Evolutionary conservation across 2,888 invertebrate genomes (phyloP).

Genomic region (Augiades crinisus): DNA sequence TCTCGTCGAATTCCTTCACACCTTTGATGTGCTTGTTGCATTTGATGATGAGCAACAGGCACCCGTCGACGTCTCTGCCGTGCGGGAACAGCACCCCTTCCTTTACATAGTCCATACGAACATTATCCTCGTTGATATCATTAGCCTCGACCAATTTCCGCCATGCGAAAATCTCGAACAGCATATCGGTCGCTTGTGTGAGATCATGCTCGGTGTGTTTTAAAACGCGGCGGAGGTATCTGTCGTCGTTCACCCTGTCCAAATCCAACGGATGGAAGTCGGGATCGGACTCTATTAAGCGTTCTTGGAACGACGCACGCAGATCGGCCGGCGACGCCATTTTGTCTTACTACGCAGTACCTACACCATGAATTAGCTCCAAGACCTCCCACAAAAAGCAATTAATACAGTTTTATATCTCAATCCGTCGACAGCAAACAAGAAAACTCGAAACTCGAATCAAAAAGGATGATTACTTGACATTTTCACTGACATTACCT

Average conservation of each 20-base stretch:
- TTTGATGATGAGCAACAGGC: constrained; percentile 88
- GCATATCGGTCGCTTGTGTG: constrained; percentile 83
- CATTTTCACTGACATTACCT: background rate
- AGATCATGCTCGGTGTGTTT: constrained; percentile 85
- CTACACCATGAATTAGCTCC: background rate
- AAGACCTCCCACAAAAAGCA: background rate
- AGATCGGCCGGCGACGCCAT: constrained; percentile 33
- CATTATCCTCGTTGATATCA: constrained; percentile 84
- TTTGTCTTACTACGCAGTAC: background rate
- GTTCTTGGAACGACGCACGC: constrained; percentile 39
- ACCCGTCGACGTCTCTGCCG: constrained; percentile 91
- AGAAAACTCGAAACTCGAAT: background rate
- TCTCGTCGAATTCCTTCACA: constrained; percentile 85
- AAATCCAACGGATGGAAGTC: constrained; percentile 84
- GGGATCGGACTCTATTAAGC: constrained; percentile 37
- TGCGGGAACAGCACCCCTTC: constrained; percentile 89
- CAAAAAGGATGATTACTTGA: background rate
- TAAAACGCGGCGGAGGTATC: constrained; percentile 86
- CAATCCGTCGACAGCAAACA: too few species aligned
- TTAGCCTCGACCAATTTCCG: constrained; percentile 87
- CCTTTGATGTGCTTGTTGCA: constrained; percentile 91
- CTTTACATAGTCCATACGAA: constrained; percentile 85
- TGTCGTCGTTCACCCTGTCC: constrained; percentile 83
- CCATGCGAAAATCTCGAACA: constrained; percentile 90
- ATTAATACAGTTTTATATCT: too few species aligned